Evolutionary conservation across 2,888 invertebrate species (phyloP).

Genomic region (Tridacna gigas): DNA sequence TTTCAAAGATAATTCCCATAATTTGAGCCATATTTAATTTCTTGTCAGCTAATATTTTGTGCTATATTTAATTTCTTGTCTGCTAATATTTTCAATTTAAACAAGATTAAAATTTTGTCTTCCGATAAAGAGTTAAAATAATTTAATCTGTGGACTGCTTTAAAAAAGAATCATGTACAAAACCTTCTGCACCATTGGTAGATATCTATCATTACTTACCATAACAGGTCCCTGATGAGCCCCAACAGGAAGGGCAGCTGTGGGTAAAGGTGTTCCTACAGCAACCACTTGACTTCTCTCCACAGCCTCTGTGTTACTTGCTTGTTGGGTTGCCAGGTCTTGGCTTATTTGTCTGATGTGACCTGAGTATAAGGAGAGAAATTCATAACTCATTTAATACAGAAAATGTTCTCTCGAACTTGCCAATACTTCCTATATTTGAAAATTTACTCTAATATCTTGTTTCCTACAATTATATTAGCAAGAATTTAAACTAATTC

Average conservation of each 20-base stretch:
- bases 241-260: slow-evolving; percentile 87
- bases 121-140: neutral
- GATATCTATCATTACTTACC: slow-evolving; percentile 84
- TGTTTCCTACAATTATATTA: too few relatives aligned
- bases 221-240: slow-evolving; percentile 96
- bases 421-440: too few relatives aligned
- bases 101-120: neutral
- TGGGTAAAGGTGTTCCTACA: slow-evolving; percentile 97
- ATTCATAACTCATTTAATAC: neutral
- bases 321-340: slow-evolving; percentile 65
- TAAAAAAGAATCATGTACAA: too few relatives aligned
- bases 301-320: slow-evolving; percentile 71
- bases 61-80: too few relatives aligned
- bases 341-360: slow-evolving; percentile 70
- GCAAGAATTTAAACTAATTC: too few relatives aligned
- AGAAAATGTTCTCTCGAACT: too few relatives aligned
- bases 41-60: too few relatives aligned
- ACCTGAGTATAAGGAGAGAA: slow-evolving; percentile 41
- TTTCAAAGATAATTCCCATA: too few relatives aligned
- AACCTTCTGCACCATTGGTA: too few relatives aligned
- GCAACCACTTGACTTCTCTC: slow-evolving; percentile 96
- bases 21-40: too few relatives aligned
- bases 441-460: too few relatives aligned
- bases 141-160: too few relatives aligned
- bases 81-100: neutral